A percentile compares a stretch with the other conserved stretches of the same genome.
Evolutionary conservation across 2,113 vertebrate species (phyloP).

Genomic region (Trematomus loennbergii): DNA sequence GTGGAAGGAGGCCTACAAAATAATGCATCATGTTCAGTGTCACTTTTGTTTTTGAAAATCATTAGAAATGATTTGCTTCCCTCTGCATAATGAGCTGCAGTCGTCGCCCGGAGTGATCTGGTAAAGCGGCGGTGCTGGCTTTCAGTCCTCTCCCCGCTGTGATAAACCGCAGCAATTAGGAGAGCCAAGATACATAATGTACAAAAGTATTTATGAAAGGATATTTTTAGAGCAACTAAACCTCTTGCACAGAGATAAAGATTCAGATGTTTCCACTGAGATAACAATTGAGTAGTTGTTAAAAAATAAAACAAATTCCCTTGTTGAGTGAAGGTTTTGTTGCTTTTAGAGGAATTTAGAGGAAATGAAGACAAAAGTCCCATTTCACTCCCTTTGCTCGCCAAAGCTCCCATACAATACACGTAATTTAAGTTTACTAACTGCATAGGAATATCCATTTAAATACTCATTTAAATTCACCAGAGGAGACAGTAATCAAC

Average conservation of each 20-base stretch:
- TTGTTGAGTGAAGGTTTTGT: not conserved
- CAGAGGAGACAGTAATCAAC: constrained; percentile 46
- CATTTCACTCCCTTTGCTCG: constrained; percentile 24
- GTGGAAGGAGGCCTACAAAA: constrained; percentile 26
- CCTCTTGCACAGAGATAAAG: constrained; percentile 24
- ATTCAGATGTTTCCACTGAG: constrained; percentile 33
- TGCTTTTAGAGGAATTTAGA: constrained; percentile 13
- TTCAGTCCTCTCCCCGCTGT: constrained; percentile 51
- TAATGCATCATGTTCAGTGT: constrained; percentile 35
- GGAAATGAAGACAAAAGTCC: not conserved
- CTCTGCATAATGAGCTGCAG: constrained; percentile 64
- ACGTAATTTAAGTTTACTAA: too few relatives aligned
- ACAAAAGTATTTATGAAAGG: constrained; percentile 52
- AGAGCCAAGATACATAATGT: constrained; percentile 51
- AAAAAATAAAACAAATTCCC: not conserved
- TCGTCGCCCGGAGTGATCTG: constrained; percentile 50
- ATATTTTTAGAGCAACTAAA: constrained; percentile 44
- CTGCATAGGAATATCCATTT: constrained; percentile 6
- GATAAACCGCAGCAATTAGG: constrained; percentile 75
- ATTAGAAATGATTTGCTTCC: constrained; percentile 62
- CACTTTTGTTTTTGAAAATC: constrained; percentile 58
- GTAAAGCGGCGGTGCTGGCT: constrained; percentile 46
- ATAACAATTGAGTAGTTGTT: constrained; percentile 12
- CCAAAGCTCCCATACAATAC: not conserved
- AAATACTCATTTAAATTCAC: constrained; percentile 53